These are phyloP conservation scores for Oncorhynchus mykiss DNA, from an alignment of 2,113 vertebrate species.

Conservation along the genomic window DNA sequence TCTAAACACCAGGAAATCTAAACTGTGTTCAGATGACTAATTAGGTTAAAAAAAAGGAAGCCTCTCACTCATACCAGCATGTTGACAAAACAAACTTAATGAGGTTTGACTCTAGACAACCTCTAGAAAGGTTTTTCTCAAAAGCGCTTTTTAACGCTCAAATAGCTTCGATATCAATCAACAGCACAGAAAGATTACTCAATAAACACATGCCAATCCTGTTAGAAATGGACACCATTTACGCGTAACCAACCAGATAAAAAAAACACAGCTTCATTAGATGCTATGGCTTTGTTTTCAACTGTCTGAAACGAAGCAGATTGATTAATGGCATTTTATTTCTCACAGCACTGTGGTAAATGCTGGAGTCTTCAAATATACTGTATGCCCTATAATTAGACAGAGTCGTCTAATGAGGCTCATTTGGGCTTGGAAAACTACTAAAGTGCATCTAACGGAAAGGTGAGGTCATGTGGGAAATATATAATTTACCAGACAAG, in stretches of 20 bases:
- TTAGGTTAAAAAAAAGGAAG: conserved; percentile 15
- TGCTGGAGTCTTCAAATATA: conserved; percentile 63
- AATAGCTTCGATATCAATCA: too few species aligned
- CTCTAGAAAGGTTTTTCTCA: conserved; percentile 28
- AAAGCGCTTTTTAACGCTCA: conserved; percentile 1
- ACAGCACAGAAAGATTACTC: background rate
- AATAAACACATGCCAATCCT: conserved; percentile 1
- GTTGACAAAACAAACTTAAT: conserved; percentile 33
- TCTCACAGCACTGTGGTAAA: conserved; percentile 58
- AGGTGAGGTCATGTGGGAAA: conserved; percentile 73
- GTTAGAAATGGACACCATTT: conserved; percentile 21
- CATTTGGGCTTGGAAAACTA: conserved; percentile 69
- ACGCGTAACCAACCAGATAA: conserved; percentile 33
- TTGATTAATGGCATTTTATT: conserved; percentile 70
- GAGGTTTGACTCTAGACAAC: conserved; percentile 18
- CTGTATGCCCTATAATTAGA: conserved; percentile 69
- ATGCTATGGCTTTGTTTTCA: conserved; percentile 38
- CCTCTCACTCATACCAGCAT: background rate
- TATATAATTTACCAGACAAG: conserved; percentile 71
- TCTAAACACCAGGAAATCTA: conserved; percentile 32
- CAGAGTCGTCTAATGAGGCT: conserved; percentile 63
- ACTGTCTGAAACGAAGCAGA: conserved; percentile 48
- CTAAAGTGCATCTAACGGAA: conserved; percentile 63
- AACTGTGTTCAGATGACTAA: conserved; percentile 29
- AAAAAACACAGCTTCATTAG: conserved; percentile 43